Conservation (phyloP, 2,888 invertebrate genomes). For the Tetanocera ferruginea region DNA sequence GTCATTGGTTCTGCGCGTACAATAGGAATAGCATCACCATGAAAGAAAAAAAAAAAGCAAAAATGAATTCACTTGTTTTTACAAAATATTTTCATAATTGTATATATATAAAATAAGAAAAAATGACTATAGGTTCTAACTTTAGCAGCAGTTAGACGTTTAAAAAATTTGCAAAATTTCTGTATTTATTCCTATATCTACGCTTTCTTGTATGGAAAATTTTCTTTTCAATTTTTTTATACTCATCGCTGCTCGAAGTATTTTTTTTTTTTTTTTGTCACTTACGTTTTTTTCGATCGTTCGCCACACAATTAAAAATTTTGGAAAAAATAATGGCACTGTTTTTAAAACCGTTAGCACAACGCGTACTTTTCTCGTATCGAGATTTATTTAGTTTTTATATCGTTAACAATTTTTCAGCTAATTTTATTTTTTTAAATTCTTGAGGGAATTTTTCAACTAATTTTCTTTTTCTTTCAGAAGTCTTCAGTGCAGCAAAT, state of each 20-base stretch:
- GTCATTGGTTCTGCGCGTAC: slow-evolving; percentile 82
- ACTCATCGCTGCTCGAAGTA: slow-evolving; percentile 19
- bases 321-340: slow-evolving; percentile 33
- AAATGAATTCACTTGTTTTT: neutral
- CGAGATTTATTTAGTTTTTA: neutral
- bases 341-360: neutral
- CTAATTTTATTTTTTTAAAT: slow-evolving; percentile 3
- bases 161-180: neutral
- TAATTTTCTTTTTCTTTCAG: slow-evolving; percentile 11
- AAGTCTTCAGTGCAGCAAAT: slow-evolving; percentile 29
- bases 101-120: neutral
- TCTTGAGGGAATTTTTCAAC: slow-evolving; percentile 4
- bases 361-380: neutral
- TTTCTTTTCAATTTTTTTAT: slow-evolving; percentile 30
- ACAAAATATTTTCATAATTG: neutral
- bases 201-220: slow-evolving; percentile 12
- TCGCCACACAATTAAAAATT: slow-evolving; percentile 28
- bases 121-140: neutral
- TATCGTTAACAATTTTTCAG: neutral
- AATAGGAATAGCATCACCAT: neutral
- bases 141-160: neutral
- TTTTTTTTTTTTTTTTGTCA: slow-evolving; percentile 40
- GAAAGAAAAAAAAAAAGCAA: slow-evolving; percentile 18
- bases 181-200: neutral
- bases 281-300: slow-evolving; percentile 49